Evolutionary conservation across 2,113 vertebrate genomes (phyloP).

Genomic region (Plectropomus leopardus): DNA sequence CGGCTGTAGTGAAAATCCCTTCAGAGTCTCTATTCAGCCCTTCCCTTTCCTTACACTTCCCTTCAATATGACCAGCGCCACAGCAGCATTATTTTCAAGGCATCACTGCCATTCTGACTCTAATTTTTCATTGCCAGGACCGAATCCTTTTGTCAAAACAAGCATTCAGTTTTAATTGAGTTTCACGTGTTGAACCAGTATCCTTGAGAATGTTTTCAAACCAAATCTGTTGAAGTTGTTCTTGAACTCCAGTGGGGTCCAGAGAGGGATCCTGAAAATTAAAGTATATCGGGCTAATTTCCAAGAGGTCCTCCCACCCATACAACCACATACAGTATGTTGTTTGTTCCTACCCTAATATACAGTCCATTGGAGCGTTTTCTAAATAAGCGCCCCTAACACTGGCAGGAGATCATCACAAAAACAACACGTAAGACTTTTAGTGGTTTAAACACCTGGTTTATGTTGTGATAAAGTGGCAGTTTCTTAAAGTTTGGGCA

Average conservation of each 20-base stretch:
- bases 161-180: not conserved
- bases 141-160: slow-evolving; percentile 20
- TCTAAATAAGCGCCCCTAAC: too few species aligned
- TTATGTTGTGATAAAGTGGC: too few species aligned
- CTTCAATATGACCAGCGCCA: not conserved
- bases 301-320: too few species aligned
- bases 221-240: not conserved
- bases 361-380: too few species aligned
- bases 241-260: not conserved
- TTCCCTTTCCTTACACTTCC: not conserved
- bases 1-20: slow-evolving; percentile 5
- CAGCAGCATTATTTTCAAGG: not conserved
- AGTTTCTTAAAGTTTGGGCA: too few species aligned
- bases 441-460: too few species aligned
- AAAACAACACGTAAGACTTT: too few species aligned
- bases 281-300: not conserved
- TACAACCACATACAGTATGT: too few species aligned
- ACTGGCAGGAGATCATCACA: too few species aligned
- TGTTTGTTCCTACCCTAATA: too few species aligned
- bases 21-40: not conserved
- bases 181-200: slow-evolving; percentile 3
- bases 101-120: not conserved
- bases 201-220: slow-evolving; percentile 4
- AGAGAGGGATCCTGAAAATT: not conserved
- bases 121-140: not conserved